Conservation (phyloP, 2,113 vertebrate genomes). For the Anseranas semipalmata region DNA sequence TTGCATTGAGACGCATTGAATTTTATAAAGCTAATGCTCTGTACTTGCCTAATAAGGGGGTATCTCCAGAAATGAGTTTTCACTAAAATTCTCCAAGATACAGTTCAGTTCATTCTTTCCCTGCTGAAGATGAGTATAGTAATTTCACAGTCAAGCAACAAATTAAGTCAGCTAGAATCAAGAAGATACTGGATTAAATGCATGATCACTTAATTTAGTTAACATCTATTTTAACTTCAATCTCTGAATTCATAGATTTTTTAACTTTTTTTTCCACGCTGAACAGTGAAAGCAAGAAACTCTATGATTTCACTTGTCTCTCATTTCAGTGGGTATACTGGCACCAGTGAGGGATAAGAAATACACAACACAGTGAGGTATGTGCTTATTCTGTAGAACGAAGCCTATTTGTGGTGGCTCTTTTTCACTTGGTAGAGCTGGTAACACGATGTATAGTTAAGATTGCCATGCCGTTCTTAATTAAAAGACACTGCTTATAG, state of each 20-base stretch:
- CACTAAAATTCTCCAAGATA: background rate
- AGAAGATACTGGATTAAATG: background rate
- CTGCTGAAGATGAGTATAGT: fast-evolving
- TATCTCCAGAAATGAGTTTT: background rate
- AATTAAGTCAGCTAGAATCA: background rate
- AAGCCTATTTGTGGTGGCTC: background rate
- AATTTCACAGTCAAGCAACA: fast-evolving
- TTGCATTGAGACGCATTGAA: background rate
- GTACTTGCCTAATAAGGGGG: background rate
- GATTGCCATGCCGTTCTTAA: background rate
- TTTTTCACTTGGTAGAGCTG: background rate
- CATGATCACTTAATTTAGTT: background rate
- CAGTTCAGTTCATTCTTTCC: background rate
- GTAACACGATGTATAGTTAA: background rate
- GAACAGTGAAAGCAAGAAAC: background rate
- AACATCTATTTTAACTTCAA: background rate
- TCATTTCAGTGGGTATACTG: slow-evolving; percentile 46
- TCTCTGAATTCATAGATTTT: background rate
- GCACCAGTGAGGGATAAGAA: slow-evolving; percentile 47
- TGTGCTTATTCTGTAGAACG: background rate
- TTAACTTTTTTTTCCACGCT: background rate
- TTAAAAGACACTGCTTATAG: background rate
- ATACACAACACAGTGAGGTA: background rate
- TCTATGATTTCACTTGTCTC: slow-evolving; percentile 26
- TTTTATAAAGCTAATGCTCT: background rate